Percentiles rank a stretch among this genome's conserved stretches.
These are phyloP conservation scores for Rhinoderma darwinii DNA, from an alignment of 2,113 vertebrate genomes.

Conservation along the genomic window DNA sequence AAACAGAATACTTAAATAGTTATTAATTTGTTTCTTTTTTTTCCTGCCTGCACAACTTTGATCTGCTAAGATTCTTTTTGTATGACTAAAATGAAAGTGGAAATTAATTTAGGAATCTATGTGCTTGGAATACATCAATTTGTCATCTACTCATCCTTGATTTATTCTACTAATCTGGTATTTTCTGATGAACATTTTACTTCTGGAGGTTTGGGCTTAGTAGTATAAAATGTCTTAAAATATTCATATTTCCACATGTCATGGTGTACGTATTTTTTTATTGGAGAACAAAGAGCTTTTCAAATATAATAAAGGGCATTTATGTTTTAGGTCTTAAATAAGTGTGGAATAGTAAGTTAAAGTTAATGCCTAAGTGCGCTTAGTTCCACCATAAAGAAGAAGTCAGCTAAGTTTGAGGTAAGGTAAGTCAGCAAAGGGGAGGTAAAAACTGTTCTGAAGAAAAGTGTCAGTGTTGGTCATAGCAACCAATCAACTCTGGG, in stretches of 20 bases:
- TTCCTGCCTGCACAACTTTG: constrained; percentile 77
- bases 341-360: too few species aligned
- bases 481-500: too few species aligned
- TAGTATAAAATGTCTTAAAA: background rate
- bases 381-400: too few species aligned
- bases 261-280: background rate
- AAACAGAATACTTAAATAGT: constrained; percentile 86
- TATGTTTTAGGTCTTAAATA: too few species aligned
- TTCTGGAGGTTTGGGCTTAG: background rate
- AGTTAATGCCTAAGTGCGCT: too few species aligned
- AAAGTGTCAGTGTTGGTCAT: too few species aligned
- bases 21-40: constrained; percentile 80
- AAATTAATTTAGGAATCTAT: constrained; percentile 68
- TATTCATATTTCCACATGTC: background rate
- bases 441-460: too few species aligned
- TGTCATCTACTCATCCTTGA: constrained; percentile 45
- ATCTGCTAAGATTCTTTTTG: constrained; percentile 71
- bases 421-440: too few species aligned
- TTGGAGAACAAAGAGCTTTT: background rate
- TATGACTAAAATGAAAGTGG: constrained; percentile 65
- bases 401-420: too few species aligned
- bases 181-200: constrained; percentile 62
- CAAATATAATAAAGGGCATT: background rate
- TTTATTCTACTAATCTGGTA: constrained; percentile 67
- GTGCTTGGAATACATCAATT: constrained; percentile 61